Conservation (phyloP, 2,113 vertebrate genomes). For the Lagopus muta region DNA sequence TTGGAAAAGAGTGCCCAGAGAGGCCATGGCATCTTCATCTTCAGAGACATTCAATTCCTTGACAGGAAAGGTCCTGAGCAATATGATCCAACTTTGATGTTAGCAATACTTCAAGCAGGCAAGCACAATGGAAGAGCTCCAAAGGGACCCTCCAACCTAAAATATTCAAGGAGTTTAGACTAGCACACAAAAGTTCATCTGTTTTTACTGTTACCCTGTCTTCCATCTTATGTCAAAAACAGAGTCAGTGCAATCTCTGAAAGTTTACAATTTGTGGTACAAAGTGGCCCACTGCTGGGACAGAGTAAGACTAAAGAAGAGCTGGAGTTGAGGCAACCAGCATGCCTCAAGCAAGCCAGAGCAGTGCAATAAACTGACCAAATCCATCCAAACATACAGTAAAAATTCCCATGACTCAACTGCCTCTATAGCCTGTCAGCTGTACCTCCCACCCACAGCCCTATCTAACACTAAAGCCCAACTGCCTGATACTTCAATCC, state of each 20-base stretch:
- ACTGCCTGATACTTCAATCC: background rate
- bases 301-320: constrained; percentile 2
- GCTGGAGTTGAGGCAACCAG: background rate
- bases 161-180: background rate
- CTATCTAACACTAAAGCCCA: background rate
- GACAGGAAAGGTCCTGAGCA: background rate
- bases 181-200: background rate
- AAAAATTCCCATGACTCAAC: constrained; percentile 62
- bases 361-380: constrained; percentile 51
- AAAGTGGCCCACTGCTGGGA: constrained; percentile 1
- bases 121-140: background rate
- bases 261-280: background rate
- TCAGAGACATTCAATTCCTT: background rate
- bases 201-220: background rate
- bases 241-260: background rate
- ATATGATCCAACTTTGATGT: background rate
- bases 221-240: background rate
- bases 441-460: constrained; percentile 38
- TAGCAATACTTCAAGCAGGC: background rate
- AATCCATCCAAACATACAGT: constrained; percentile 44
- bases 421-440: background rate
- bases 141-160: background rate
- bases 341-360: constrained; percentile 15
- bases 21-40: background rate
- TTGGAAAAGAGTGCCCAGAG: background rate